Percentiles rank a stretch among this genome's conserved stretches.
Conservation (phyloP, 2,113 vertebrate species). For the Mellivora capensis region DNA sequence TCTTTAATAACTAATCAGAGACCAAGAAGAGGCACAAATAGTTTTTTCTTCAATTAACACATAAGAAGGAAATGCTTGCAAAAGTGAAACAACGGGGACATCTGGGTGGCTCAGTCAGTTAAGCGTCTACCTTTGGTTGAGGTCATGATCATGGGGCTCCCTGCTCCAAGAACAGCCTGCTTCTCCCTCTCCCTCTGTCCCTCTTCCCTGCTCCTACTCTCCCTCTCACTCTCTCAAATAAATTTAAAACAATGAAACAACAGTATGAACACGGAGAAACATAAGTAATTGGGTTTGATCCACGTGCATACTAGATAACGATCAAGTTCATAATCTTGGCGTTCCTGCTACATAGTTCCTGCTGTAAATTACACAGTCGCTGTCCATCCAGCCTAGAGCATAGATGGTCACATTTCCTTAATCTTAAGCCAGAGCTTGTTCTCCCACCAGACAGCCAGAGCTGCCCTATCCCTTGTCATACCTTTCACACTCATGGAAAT, state of each 20-base stretch:
- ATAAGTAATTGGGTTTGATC: background rate
- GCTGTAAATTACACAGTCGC: background rate
- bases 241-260: background rate
- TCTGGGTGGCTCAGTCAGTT: background rate
- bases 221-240: background rate
- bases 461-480: background rate
- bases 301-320: background rate
- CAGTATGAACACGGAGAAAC: background rate
- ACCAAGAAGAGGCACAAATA: background rate
- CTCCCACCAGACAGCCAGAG: background rate
- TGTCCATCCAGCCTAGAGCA: background rate
- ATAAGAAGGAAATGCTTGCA: background rate
- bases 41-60: background rate
- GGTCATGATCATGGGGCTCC: background rate
- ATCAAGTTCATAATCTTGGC: background rate
- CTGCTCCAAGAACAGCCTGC: background rate
- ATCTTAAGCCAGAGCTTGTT: background rate
- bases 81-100: background rate
- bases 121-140: background rate
- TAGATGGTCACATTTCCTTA: background rate
- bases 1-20: slow-evolving; percentile 44
- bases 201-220: background rate
- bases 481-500: background rate
- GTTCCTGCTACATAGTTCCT: background rate
- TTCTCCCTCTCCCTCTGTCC: background rate